phyloP scores from a whole-genome alignment of 37 sponge, comb jelly and placozoan species.

The Amphimedon queenslandica region DNA sequence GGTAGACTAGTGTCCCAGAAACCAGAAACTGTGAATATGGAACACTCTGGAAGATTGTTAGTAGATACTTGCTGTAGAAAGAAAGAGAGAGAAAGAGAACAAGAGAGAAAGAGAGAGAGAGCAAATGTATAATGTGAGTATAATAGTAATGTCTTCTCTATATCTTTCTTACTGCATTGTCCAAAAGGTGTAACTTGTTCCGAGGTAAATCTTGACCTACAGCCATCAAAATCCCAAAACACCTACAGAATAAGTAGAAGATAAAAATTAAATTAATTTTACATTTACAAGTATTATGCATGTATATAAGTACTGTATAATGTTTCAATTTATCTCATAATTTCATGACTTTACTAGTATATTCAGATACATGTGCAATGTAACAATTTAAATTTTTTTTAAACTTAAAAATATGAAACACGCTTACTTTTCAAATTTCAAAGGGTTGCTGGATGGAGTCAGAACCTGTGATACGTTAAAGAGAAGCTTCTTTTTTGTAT shows the following conservation, averaged over 20 bases:
- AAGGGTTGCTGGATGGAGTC: not conserved
- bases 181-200: constrained; percentile 63
- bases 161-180: constrained; percentile 58
- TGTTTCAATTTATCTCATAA: too few relatives aligned
- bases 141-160: not conserved
- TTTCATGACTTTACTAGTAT: too few relatives aligned
- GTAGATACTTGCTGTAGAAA: not conserved
- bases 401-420: not conserved
- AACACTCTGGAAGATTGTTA: not conserved
- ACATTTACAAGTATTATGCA: not conserved
- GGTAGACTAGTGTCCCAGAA: constrained; percentile 38
- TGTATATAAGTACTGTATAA: too few relatives aligned
- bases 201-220: constrained; percentile 47
- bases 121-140: not conserved
- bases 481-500: constrained; percentile 49
- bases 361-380: too few relatives aligned
- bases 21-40: constrained; percentile 34
- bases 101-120: constrained; percentile 9
- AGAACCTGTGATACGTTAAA: constrained; percentile 50
- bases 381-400: not conserved
- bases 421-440: not conserved
- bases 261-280: not conserved
- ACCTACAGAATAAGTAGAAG: constrained; percentile 27
- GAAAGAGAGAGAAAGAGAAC: constrained; percentile 6
- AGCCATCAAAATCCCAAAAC: constrained; percentile 74